Base-by-base conservation (phyloP, 1,140 invertebrate species). In the Drepana arcuata region DNA sequence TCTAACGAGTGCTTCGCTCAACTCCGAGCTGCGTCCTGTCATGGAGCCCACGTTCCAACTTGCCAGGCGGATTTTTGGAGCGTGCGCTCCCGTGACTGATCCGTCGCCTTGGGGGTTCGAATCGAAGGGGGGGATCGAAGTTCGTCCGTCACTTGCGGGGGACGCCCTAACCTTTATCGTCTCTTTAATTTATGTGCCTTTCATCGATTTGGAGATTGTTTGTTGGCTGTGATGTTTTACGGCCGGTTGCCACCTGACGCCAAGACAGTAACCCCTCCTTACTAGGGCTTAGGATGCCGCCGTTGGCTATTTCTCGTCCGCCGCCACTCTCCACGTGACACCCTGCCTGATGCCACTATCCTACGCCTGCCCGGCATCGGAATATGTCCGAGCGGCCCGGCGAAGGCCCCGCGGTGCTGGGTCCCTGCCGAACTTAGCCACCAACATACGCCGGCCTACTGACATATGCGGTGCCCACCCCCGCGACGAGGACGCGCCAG, bases 11-110 rank as follows among this genome's bases (percentile, higher is more conserved):
- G 41, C 15, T 23, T 43, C 34, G 7, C 38, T 35, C 36, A 48
- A 6, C 13, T 41, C 44, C 16, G 29, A 26, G 2, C 6, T 34
- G 26, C 37, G 43, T 31, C 44, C 38, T 6, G 28, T 40, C 40
- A 51, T 34, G 27, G 34, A 37, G 0, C 49, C 39, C 13, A 43
- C 29, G 38, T 47, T 47, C 26, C 35, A 41, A 21, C 29, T 43
- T 5, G 11, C 28, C 2, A 34, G 16, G 12, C 41, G 40, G 25
- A 50, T 10, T 26, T 26, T 10, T 2, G 6, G 24, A 10, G n/a
- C 24, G 6, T 7, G 24, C 24, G 24, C 24, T 2, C 24, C 24
- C 24, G 24, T 10, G 6, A 6, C 4, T 26, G 24, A 10, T 26
- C 6, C 24, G 10, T n/a, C 24, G 10, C 24, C 24, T 26, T 6